Conservation (phyloP, 1,140 invertebrate species). For the Drosophila ananassae region DNA sequence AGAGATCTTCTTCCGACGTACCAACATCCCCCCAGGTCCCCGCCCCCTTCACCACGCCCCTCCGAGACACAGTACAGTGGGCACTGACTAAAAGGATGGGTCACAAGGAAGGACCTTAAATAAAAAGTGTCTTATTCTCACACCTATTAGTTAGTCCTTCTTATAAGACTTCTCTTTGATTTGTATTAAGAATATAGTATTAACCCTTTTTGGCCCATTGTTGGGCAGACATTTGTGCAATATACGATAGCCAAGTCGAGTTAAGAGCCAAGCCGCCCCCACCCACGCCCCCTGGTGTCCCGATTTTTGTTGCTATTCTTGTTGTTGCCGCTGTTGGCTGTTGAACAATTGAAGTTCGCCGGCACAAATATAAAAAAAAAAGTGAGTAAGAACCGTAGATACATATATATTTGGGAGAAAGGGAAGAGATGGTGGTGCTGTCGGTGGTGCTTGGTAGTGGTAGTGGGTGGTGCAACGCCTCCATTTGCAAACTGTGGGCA, state of each 20-base stretch:
- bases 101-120: not conserved
- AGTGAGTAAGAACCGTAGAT: conserved; percentile 49
- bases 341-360: conserved; percentile 76
- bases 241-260: conserved; percentile 55
- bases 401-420: conserved; percentile 19
- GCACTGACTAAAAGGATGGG: not conserved
- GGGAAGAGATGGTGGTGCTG: conserved; percentile 25
- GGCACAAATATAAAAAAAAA: conserved; percentile 64
- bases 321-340: conserved; percentile 55
- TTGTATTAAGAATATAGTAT: not conserved
- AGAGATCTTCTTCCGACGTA: conserved; percentile 69
- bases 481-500: conserved; percentile 57
- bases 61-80: conserved; percentile 28
- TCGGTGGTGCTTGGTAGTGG: conserved; percentile 28
- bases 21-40: conserved; percentile 26
- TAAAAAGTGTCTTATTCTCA: not conserved
- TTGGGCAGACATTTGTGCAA: conserved; percentile 65
- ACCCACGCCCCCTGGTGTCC: not conserved
- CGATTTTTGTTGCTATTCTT: conserved; percentile 48
- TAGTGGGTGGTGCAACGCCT: conserved; percentile 66
- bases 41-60: not conserved
- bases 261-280: conserved; percentile 34
- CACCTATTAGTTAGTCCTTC: not conserved
- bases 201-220: conserved; percentile 25
- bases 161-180: not conserved